Conservation (phyloP, 2,888 invertebrate genomes). For the Strigamia maritima region DNA sequence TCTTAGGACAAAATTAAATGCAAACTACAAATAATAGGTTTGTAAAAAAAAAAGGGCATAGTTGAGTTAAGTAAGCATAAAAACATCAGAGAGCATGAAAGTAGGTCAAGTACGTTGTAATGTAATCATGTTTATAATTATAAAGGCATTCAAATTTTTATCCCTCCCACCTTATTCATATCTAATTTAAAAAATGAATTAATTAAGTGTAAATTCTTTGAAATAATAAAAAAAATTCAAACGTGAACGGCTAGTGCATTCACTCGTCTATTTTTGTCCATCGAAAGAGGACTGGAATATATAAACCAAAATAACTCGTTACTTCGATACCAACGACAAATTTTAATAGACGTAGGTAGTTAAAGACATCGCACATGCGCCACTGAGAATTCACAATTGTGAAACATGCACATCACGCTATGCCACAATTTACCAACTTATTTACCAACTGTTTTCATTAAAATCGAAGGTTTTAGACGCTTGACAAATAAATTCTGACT, state of each 20-base stretch:
- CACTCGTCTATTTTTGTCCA: background rate
- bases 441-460: background rate
- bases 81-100: background rate
- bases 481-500: background rate
- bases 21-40: no score
- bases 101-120: background rate
- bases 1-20: no score
- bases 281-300: background rate
- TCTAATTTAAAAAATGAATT: no score
- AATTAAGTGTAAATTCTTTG: no score
- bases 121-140: background rate
- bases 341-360: background rate
- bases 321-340: background rate
- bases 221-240: no score
- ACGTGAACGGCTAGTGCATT: background rate
- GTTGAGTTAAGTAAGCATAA: background rate
- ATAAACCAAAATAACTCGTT: conserved; percentile 4
- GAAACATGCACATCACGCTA: background rate
- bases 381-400: background rate
- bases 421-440: background rate
- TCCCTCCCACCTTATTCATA: no score
- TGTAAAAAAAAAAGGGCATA: no score
- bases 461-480: background rate
- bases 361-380: background rate
- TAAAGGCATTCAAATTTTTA: no score